Base-by-base conservation (phyloP, 2,888 invertebrate genomes). In the Eurytoma adleriae region DNA sequence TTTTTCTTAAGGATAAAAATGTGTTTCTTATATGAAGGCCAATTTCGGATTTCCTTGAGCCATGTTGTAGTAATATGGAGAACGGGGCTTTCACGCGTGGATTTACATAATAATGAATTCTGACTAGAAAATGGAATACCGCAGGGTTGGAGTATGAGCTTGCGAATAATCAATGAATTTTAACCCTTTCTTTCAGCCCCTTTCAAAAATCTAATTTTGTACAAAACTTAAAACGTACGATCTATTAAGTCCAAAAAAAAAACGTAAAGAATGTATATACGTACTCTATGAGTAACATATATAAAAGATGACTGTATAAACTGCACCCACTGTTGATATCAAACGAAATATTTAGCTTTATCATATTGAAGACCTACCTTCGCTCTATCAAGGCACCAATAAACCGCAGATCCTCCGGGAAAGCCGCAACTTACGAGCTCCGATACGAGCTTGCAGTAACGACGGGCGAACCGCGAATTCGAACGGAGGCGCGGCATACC, bases 401-500 rank as follows among this genome's bases (percentile, higher is more conserved):
- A 40, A 62, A 64, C 40, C 48, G 64, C 64, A 48, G 20, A 64
- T 64, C 64, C 40, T 13, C 18, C 18, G 48, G 48, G 40, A 64
- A 48, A 40, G 48, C 40, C n/a, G 48, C 64, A 48, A 18, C 48
- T 64, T n/a, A 48, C 18, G 48, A 18, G 18, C 13, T 48, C 0
- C 48, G 20, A 7, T 7, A 10, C 40, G 40, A 13, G 48, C 18
- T 18, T 48, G 64, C 64, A 48, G 40, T 30, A 64, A 30, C 62
- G n/a, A 10, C n/a, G 54, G n/a, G 40, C 62, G 40, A n/a, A 64
- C 62, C 40, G 0, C 62, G 30, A 64, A 64, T 27, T 27, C 24
- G 14, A 61, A 30, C 40, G 16, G 54, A 54, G n/a, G 24, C 66
- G 64, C 24, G 13, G 59, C 61, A 66, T 56, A 73, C 73, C 54